A percentile compares a stretch with the other conserved stretches of the same genome.
Conservation (phyloP, 1,140 invertebrate genomes). For the Pentalonia nigronervosa region DNA sequence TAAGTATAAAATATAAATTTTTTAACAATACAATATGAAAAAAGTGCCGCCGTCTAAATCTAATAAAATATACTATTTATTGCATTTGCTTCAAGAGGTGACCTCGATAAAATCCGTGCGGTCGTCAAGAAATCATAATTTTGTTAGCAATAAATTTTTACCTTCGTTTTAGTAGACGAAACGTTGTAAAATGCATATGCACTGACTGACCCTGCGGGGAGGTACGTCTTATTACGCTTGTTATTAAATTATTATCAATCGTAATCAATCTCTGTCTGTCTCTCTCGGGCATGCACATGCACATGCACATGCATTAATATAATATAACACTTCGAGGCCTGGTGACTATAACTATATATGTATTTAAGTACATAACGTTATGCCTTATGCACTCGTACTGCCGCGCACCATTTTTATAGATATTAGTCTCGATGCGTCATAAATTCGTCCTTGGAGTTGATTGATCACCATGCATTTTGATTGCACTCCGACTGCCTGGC, state of each 20-base stretch:
- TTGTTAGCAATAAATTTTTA: not conserved
- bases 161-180: not conserved
- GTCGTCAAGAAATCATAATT: slow-evolving; percentile 6
- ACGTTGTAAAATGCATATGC: slow-evolving; percentile 5
- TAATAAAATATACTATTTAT: not conserved
- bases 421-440: slow-evolving; percentile 20
- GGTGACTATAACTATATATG: not conserved
- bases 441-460: slow-evolving; percentile 51
- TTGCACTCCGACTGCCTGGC: slow-evolving; percentile 23
- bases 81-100: not conserved
- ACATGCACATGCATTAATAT: not conserved
- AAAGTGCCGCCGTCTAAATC: not conserved
- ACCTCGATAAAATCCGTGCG: not conserved
- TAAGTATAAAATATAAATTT: no score
- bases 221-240: not conserved
- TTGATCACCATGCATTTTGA: slow-evolving; percentile 53
- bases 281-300: not conserved
- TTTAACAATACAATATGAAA: not conserved
- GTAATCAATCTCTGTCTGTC: slow-evolving; percentile 27
- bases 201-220: not conserved
- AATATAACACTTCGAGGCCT: not conserved
- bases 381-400: slow-evolving; percentile 17
- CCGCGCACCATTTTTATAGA: not conserved
- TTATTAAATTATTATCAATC: slow-evolving; percentile 18
- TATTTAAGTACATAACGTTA: not conserved